Conservation (phyloP, 2,888 invertebrate genomes). For the Drosophila vallismaia region DNA sequence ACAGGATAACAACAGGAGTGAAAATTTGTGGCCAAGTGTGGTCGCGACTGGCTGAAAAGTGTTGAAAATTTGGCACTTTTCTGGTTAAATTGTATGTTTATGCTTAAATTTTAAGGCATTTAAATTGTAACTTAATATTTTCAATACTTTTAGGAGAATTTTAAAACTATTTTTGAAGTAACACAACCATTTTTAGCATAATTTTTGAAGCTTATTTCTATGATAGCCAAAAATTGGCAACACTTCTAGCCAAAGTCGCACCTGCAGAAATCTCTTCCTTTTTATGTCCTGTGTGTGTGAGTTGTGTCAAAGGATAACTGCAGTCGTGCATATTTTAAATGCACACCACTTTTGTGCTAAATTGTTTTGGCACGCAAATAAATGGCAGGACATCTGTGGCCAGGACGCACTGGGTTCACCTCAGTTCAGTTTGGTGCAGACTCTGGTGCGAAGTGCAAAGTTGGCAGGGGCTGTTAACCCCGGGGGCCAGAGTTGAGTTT, state of each 20-base stretch:
- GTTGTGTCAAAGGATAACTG: conserved; percentile 74
- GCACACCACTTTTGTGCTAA: conserved; percentile 75
- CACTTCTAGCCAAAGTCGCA: conserved; percentile 20
- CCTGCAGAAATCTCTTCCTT: conserved; percentile 49
- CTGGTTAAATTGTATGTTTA: neutral
- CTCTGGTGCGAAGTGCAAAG: conserved; percentile 51
- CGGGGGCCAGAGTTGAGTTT: conserved; percentile 50
- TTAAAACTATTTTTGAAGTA: neutral
- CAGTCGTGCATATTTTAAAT: conserved; percentile 74
- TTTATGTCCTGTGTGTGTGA: conserved; percentile 14
- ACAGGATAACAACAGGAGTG: conserved; percentile 38
- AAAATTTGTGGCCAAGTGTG: conserved; percentile 40
- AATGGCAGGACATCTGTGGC: conserved; percentile 70
- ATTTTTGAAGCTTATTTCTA: no score
- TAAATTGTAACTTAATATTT: neutral
- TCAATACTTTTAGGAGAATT: neutral
- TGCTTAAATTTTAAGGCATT: no score
- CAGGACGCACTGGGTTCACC: conserved; percentile 23
- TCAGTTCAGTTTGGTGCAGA: conserved; percentile 13
- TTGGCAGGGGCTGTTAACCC: conserved; percentile 65
- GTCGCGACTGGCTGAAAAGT: conserved; percentile 29
- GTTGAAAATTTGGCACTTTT: neutral
- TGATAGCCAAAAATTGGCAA: neutral
- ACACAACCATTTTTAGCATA: no score
- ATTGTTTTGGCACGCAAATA: conserved; percentile 80